Conservation (phyloP, 2,797 vertebrate species). For the Chlorospingus flavigularis region DNA sequence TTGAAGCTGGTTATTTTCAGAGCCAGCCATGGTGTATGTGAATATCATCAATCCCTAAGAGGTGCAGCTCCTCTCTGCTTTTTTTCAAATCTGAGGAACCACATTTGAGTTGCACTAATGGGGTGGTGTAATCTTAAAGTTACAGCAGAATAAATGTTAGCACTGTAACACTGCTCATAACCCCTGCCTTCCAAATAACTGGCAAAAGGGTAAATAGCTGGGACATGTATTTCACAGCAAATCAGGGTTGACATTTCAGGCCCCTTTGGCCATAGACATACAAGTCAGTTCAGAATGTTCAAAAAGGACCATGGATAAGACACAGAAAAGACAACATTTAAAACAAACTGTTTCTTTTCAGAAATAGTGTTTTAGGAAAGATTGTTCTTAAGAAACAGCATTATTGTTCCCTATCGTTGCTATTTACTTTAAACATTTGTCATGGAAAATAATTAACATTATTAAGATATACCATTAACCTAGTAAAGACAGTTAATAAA, state of each 20-base stretch:
- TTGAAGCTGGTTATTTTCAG: slow-evolving; percentile 6
- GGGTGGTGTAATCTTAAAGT: neutral
- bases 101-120: neutral
- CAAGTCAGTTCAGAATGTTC: neutral
- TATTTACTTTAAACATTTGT: neutral
- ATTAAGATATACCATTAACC: neutral
- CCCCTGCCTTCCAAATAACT: neutral
- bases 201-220: neutral
- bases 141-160: neutral
- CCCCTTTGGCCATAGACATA: neutral
- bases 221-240: neutral
- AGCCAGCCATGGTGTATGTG: neutral
- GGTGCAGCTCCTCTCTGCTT: neutral
- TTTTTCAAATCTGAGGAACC: neutral
- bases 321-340: neutral
- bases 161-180: neutral
- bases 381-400: neutral
- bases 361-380: neutral
- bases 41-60: neutral
- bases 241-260: neutral
- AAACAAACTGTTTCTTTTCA: neutral
- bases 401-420: neutral
- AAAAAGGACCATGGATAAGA: neutral
- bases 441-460: neutral
- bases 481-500: neutral